Percentiles rank a stretch among this genome's conserved stretches.
phyloP scores from a whole-genome alignment of 2,797 vertebrate species.

The Acipenser transmontanus region DNA sequence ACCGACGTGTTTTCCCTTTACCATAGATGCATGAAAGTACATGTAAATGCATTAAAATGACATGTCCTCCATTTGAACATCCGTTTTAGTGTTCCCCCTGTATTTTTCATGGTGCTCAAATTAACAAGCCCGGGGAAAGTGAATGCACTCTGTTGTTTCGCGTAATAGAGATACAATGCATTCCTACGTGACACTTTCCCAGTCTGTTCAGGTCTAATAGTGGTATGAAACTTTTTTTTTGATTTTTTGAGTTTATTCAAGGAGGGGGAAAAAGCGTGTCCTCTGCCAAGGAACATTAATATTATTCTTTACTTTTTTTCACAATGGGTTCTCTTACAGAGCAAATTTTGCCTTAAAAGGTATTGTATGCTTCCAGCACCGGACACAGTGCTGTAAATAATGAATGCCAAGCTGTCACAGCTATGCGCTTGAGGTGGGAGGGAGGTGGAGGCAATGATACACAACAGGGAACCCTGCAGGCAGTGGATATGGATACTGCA shows the following conservation, averaged over 20 bases:
- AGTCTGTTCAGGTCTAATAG: constrained; percentile 22
- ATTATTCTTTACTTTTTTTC: too few species aligned
- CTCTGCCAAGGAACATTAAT: constrained; percentile 28
- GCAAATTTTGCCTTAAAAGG: constrained; percentile 32
- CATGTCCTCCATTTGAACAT: too few species aligned
- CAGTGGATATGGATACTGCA: not conserved
- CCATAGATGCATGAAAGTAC: too few species aligned
- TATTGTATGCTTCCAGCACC: constrained; percentile 15
- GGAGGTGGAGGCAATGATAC: not conserved
- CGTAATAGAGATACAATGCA: too few species aligned
- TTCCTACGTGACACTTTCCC: too few species aligned
- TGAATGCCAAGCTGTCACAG: not conserved
- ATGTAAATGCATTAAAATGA: too few species aligned
- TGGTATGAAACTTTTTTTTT: constrained; percentile 43
- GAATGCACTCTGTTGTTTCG: too few species aligned
- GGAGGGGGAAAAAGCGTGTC: constrained; percentile 43
- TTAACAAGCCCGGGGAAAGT: too few species aligned
- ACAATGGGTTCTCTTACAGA: constrained; percentile 23
- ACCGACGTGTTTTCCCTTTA: too few species aligned
- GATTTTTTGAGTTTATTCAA: constrained; percentile 54
- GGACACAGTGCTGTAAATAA: constrained; percentile 1
- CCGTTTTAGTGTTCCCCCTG: too few species aligned
- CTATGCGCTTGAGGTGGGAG: not conserved
- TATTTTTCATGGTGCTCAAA: too few species aligned
- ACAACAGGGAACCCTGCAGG: not conserved